Base-by-base conservation (phyloP, 2,888 invertebrate genomes). In the Apodemia mormo region DNA sequence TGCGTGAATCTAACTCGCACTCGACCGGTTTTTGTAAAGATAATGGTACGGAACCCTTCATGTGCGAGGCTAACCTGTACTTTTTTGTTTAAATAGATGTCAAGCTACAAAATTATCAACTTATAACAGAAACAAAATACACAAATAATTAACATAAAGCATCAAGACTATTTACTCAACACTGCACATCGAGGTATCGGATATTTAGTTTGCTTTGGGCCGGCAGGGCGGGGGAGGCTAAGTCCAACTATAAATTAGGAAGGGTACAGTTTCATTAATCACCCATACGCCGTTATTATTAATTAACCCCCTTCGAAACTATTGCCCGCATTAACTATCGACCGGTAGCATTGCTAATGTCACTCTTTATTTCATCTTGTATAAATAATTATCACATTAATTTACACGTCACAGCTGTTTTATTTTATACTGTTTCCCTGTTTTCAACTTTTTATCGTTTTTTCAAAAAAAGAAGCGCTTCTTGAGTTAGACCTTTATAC, bases 241-340 rank as follows among this genome's bases (percentile, higher is more conserved):
- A 92, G 92, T 93, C 93, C 92, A 93, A 93, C 93, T 93, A 93
- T 93, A 93, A 93, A 92, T 93, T 93, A 93, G 93, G 92, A 92
- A 93, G 93, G 93, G 93, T 93, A 92, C 87, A 89, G 90, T 92
- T 93, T 93, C 93, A 93, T 93, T 93, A 93, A 93, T 93, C 93
- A 93, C 93, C 92, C 92, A 92, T 93, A 92, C 92, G 90, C 89
- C 90, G 92, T 93, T 93, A 93, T 93, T 93, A 93, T 93, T 93
- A 93, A 93, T 93, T 93, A 92, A 93, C 92, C 89, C 92, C 91
- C 89, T 88, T 86, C 82, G 85, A 85, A 86, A 90, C 88, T 89
- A 88, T 85, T 85, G 85, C 83, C 83, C 87, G 88, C 88, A 90
- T 90, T 90, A 91, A 86, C 83, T 90, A 92, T 91, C 92, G 91